phyloP scores from a whole-genome alignment of 2,888 invertebrate species.

The Drosophila macrothrix region DNA sequence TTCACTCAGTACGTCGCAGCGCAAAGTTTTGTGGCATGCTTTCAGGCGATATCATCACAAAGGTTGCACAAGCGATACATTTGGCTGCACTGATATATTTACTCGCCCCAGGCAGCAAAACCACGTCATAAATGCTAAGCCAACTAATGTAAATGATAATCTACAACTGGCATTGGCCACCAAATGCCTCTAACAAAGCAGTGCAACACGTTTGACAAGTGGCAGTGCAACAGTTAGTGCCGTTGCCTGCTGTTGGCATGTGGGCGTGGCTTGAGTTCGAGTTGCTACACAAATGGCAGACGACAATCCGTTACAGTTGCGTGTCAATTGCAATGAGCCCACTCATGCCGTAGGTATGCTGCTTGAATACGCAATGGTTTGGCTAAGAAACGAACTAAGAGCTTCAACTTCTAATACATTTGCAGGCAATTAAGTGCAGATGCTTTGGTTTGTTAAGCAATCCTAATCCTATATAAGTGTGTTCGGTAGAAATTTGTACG shows the following conservation, averaged over 20 bases:
- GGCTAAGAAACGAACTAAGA: not conserved
- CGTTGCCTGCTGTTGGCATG: not conserved
- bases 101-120: slow-evolving; percentile 33
- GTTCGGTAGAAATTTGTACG: not conserved
- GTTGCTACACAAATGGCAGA: not conserved
- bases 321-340: slow-evolving; percentile 5
- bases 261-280: not conserved
- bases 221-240: slow-evolving; percentile 45
- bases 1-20: slow-evolving; percentile 5
- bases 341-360: not conserved
- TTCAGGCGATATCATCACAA: slow-evolving; percentile 47
- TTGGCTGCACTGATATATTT: slow-evolving; percentile 32
- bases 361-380: not conserved
- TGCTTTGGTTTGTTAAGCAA: not conserved
- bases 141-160: slow-evolving; percentile 55
- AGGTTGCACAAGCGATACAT: slow-evolving; percentile 22
- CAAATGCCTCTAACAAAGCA: slow-evolving; percentile 51
- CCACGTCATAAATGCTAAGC: slow-evolving; percentile 23
- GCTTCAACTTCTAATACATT: not conserved
- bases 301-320: not conserved
- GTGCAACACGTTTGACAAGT: slow-evolving; percentile 63
- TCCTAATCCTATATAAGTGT: not conserved
- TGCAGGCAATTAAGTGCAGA: not conserved
- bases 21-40: slow-evolving; percentile 58
- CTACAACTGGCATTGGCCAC: slow-evolving; percentile 22